phyloP scores from a whole-genome alignment of 2,888 invertebrate species.

The Aspidapion aeneum region DNA sequence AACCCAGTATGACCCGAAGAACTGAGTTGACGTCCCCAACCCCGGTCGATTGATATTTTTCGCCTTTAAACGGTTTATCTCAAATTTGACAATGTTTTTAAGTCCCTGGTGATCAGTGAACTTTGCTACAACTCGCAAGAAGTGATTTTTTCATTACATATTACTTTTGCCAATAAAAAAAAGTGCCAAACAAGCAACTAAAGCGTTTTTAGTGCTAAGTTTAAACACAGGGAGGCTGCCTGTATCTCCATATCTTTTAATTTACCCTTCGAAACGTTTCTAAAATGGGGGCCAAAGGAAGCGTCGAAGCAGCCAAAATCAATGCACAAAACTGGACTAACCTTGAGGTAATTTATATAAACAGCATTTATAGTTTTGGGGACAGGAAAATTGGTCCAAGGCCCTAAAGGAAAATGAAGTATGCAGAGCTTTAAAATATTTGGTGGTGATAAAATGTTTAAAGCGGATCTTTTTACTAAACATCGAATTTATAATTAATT shows the following conservation, averaged over 20 bases:
- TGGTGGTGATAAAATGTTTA: neutral
- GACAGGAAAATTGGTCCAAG: neutral
- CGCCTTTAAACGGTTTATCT: constrained; percentile 20
- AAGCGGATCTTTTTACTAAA: no score
- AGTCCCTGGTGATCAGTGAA: constrained; percentile 5
- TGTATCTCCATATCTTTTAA: neutral
- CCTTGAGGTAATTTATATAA: constrained; percentile 55
- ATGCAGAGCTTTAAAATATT: neutral
- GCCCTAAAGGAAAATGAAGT: neutral
- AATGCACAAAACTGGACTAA: constrained; percentile 78
- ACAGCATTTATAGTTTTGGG: neutral
- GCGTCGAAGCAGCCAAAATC: constrained; percentile 78
- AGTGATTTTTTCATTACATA: constrained; percentile 16
- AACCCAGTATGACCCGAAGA: constrained; percentile 47
- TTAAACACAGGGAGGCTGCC: neutral
- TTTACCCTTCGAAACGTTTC: constrained; percentile 7
- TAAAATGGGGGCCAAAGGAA: constrained; percentile 76
- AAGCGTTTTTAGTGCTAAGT: constrained; percentile 12
- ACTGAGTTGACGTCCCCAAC: constrained; percentile 33
- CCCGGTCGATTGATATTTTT: constrained; percentile 29
- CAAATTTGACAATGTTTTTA: constrained; percentile 7
- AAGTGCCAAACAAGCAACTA: neutral
- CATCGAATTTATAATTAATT: no score
- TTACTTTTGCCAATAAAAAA: constrained; percentile 1
- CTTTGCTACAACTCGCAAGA: constrained; percentile 19